Evolutionary conservation across 2,113 vertebrate genomes (phyloP), one percentile per base, ranked within the genome.

Genomic region (Coreoperca whiteheadi): DNA sequence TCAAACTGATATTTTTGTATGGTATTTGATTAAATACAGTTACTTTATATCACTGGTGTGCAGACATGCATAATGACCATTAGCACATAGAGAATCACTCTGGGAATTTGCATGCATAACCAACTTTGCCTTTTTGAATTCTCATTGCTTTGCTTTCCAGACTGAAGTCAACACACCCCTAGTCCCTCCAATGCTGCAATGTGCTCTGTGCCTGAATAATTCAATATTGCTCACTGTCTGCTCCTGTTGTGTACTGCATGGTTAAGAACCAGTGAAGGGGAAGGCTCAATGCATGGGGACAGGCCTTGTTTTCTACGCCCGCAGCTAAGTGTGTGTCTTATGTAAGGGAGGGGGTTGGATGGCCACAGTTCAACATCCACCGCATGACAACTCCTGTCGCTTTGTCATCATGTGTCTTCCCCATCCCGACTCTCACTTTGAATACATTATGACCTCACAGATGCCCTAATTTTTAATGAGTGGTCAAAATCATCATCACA

Each of bases 161-260:
- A 69, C 37, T 54, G 73, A 81, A 87, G 76, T 78, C 82, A 82
- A 79, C 82, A 66, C 9, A 34, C 41, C 51, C 69, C 61, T 68
- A n/a, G 43, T 69, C 64, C 28, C 61, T 81, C 59, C 41, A 28
- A 51, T 60, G 68, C 78, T 74, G 67, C 79, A 30, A 75, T 86
- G 74, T 89, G 87, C 82, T 87, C 66, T 91, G 46, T 77, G 87
- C 87, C 78, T 92, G 90, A 93, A 91, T 94, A 90, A 92, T 94
- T 93, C 79, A 94, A 67, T 82, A 77, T 85, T 91, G 87, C 89
- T 92, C 91, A 89, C 81, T 93, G 85, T 90, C 88, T 83, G 89
- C 89, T 91, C 51, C 74, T 87, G 88, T 91, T 93, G 83, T 93
- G 86, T 75, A 65, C 83, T 84, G 88, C 91, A 88, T 88, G 89